These are phyloP conservation scores for Larimichthys polyactis DNA, from an alignment of 2,113 vertebrate species.

Conservation along the genomic window DNA sequence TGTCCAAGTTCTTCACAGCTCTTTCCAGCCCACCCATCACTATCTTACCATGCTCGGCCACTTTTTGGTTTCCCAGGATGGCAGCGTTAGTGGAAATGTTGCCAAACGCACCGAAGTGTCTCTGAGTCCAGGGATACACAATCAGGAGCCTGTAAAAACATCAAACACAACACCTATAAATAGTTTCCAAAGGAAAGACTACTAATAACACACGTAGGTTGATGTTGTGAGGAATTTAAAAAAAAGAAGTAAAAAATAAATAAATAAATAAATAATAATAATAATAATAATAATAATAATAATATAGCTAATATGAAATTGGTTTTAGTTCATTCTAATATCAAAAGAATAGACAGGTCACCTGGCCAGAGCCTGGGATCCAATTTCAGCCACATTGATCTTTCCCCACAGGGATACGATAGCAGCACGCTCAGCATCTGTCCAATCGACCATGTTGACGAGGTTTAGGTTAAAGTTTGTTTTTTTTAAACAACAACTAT, in stretches of 20 bases:
- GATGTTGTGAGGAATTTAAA: too few species aligned
- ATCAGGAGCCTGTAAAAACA: background rate
- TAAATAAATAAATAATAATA: too few species aligned
- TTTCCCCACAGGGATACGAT: conserved; percentile 62
- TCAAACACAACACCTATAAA: background rate
- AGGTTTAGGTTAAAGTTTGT: background rate
- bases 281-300: too few species aligned
- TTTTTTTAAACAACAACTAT: background rate
- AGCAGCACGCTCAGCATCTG: conserved; percentile 63
- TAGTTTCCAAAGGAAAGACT: background rate
- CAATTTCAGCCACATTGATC: conserved; percentile 45
- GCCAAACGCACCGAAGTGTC: background rate
- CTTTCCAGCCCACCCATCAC: background rate
- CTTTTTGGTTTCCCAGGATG: background rate
- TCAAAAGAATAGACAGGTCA: conserved; percentile 25
- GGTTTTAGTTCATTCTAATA: too few species aligned
- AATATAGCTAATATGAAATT: too few species aligned
- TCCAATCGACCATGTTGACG: conserved; percentile 77
- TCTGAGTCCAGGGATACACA: background rate
- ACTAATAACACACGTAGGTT: too few species aligned
- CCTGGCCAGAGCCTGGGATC: conserved; percentile 69
- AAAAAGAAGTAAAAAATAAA: too few species aligned
- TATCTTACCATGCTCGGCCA: background rate
- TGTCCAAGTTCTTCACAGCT: background rate
- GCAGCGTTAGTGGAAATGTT: background rate